A percentile compares a stretch with the other conserved stretches of the same genome.
Conservation (phyloP, 2,113 vertebrate genomes). For the Lynx canadensis region DNA sequence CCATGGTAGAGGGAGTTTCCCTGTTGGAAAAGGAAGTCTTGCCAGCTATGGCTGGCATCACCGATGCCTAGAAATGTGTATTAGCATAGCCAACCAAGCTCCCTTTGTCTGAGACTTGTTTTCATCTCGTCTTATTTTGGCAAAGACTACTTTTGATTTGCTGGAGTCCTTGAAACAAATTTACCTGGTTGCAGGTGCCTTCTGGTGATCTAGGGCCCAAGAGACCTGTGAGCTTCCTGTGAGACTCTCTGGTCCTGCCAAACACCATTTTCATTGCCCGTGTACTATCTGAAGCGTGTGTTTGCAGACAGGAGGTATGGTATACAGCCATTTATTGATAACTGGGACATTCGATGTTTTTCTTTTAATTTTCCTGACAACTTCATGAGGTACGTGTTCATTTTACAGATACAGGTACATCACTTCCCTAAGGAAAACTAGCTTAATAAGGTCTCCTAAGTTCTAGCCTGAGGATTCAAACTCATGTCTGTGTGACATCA, state of each 20-base stretch:
- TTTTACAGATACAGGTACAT: background rate
- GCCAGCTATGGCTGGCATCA: conserved; percentile 57
- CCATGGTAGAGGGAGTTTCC: conserved; percentile 80
- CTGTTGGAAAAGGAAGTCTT: conserved; percentile 70
- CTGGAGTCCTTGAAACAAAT: background rate
- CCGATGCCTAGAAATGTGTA: conserved; percentile 71
- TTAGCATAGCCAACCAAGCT: background rate
- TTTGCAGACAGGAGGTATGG: background rate
- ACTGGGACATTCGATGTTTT: background rate
- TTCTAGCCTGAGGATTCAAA: background rate
- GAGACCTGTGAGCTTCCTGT: background rate
- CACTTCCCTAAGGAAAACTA: background rate
- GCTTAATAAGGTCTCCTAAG: background rate
- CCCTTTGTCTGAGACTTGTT: background rate
- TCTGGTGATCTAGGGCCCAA: background rate
- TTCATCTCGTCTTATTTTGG: background rate
- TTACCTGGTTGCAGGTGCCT: background rate
- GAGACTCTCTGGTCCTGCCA: background rate
- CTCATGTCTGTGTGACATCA: background rate
- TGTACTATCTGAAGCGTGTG: background rate
- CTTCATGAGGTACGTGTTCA: background rate
- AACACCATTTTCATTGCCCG: rapidly evolving
- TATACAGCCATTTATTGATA: background rate
- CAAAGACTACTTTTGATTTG: conserved; percentile 8
- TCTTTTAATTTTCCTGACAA: background rate